A percentile compares a stretch with the other conserved stretches of the same genome.
Conservation (phyloP, 2,113 vertebrate genomes). For the Drymodes brunneopygia region DNA sequence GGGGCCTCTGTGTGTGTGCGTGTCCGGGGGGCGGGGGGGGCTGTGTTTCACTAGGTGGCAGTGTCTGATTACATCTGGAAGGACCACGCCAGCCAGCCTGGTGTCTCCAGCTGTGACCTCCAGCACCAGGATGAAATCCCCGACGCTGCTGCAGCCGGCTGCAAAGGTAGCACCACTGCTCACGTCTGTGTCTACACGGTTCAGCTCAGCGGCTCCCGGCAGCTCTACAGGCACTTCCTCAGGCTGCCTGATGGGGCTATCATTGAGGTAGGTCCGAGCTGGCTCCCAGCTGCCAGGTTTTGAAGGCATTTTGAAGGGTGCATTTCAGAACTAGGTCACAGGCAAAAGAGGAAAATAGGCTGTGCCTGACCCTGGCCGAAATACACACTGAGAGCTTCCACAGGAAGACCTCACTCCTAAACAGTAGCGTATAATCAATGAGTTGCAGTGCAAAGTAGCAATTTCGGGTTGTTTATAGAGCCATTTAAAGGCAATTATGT, state of each 20-base stretch:
- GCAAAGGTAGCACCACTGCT: conserved; percentile 68
- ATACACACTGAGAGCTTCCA: background rate
- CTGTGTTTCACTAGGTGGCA: conserved; percentile 82
- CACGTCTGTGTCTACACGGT: conserved; percentile 78
- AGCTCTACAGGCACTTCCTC: conserved; percentile 85
- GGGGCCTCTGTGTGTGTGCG: background rate
- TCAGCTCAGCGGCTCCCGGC: conserved; percentile 78
- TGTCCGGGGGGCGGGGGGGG: background rate
- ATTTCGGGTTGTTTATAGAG: background rate
- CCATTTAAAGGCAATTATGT: conserved; percentile 1
- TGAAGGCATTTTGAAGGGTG: background rate
- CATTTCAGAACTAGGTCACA: background rate
- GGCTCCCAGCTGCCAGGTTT: background rate
- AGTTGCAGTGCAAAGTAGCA: background rate
- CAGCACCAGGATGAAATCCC: background rate
- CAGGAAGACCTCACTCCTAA: background rate
- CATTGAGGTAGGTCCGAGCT: conserved; percentile 78
- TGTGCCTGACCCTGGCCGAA: background rate
- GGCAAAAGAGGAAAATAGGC: background rate
- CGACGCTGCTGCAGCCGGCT: background rate
- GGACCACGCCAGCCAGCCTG: conserved; percentile 51
- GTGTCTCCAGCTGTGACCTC: conserved; percentile 56
- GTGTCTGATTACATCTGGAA: conserved; percentile 89
- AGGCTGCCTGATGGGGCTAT: conserved; percentile 84
- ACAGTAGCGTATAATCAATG: background rate